A percentile compares a stretch with the other conserved stretches of the same genome.
Conservation (phyloP, 2,797 vertebrate genomes). For the Sebastes oblongus region DNA sequence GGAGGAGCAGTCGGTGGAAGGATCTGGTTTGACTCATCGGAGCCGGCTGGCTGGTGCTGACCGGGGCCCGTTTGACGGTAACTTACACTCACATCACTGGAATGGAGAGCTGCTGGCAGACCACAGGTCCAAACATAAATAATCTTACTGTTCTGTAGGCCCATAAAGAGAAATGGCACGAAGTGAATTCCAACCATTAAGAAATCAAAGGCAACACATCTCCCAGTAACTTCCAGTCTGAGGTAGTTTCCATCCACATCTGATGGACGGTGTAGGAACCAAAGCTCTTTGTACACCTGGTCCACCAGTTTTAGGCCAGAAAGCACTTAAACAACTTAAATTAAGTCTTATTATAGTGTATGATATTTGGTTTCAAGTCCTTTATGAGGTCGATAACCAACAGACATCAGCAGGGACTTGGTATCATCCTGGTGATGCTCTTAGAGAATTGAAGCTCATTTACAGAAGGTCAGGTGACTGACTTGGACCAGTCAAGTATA, state of each 20-base stretch:
- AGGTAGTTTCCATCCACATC: background rate
- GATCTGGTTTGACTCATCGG: conserved; percentile 70
- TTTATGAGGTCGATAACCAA: background rate
- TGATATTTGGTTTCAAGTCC: background rate
- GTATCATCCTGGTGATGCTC: no score
- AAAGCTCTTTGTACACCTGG: background rate
- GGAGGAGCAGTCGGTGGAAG: background rate
- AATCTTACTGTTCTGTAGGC: background rate
- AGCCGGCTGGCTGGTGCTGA: conserved; percentile 47
- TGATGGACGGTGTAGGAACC: background rate
- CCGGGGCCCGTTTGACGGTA: conserved; percentile 37
- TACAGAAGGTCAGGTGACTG: background rate
- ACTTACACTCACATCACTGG: conserved; percentile 69
- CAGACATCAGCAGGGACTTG: no score
- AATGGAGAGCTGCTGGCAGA: conserved; percentile 72
- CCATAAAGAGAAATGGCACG: conserved; percentile 42
- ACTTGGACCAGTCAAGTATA: background rate
- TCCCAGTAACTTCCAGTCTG: background rate
- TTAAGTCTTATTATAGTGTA: background rate
- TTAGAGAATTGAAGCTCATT: no score
- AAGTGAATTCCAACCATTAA: background rate
- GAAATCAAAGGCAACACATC: background rate
- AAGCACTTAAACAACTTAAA: background rate
- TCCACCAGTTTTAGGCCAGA: background rate
- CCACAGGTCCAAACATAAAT: conserved; percentile 38